Base-by-base conservation (phyloP, 2,888 invertebrate genomes). In the Phaedon cochleariae region DNA sequence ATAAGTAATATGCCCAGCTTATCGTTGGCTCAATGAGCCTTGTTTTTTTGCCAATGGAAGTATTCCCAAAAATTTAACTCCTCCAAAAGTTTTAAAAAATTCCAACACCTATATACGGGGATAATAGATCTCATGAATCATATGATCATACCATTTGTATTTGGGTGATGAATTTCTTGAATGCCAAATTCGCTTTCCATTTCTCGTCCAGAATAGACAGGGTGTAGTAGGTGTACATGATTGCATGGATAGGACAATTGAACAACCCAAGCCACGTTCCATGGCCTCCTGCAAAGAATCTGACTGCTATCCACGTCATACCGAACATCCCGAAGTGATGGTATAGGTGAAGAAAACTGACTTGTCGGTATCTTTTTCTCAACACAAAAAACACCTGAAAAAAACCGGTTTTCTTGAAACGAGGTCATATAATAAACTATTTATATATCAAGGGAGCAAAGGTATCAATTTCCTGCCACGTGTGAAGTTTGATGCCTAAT, bases 291-390 rank as follows among this genome's bases (percentile, higher is more conserved):
- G 74, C 75, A 78, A 89, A 92, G 81, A 94, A 97, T 83, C 95
- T 96, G 10, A 95, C 93, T 10, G 92, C 92, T 46, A 94, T 94
- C 97, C 97, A 97, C 57, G 94, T 93, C 77, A 94, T 91, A 87
- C 95, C 88, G 2, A 96, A 96, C 97, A 97, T 97, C 51, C 96
- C 93, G 0, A 95, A 94, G 80, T 97, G 97, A 82, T 97, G 97
- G 80, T 96, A 96, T 76, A 97, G 88, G 79, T 97, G 97, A 59
- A 97, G 88, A 81, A 95, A 94, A 0, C 94, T 92, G 57, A 97
- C 90, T 84, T 97, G 97, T 6, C 89, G 89, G 71, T 94, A 90
- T 79, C 96, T 97, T 85, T 97, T 97, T 59, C 97, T 88, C 76
- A 97, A 86, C 17, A 97, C 93, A 84, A 97, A 97, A 87, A 97